Evolutionary conservation across 2,113 vertebrate species (phyloP).

Genomic region (Sinocyclocheilus grahami): DNA sequence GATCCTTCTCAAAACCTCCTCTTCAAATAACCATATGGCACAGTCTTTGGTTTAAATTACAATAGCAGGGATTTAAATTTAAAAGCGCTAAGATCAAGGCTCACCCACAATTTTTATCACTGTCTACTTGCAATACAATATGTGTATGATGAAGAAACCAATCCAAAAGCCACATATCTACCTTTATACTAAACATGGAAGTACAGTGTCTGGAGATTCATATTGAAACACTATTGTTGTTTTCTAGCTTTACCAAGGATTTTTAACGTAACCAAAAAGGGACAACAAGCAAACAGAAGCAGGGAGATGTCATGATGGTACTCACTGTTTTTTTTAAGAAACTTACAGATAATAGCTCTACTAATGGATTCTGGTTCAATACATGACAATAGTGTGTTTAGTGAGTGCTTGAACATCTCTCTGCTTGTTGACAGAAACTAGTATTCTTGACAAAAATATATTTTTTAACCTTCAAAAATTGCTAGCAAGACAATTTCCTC

Average conservation of each 20-base stretch:
- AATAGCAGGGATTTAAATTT: conserved; percentile 22
- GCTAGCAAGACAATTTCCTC: too few species aligned
- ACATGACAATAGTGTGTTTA: background rate
- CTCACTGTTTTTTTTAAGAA: background rate
- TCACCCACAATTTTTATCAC: background rate
- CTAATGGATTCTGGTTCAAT: background rate
- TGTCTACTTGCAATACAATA: background rate
- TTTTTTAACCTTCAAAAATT: background rate
- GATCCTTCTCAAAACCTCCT: conserved; percentile 11
- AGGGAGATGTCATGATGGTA: too few species aligned
- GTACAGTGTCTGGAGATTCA: background rate
- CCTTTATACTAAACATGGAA: background rate
- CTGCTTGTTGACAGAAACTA: background rate
- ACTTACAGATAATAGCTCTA: background rate
- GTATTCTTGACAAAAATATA: background rate
- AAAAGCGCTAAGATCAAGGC: background rate
- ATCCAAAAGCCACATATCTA: background rate
- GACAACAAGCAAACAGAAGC: too few species aligned
- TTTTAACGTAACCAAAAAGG: too few species aligned
- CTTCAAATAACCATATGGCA: conserved; percentile 26
- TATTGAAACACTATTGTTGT: background rate
- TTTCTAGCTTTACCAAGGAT: background rate
- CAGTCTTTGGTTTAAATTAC: conserved; percentile 10
- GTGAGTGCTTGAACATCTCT: background rate
- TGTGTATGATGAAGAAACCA: background rate